Evolutionary conservation across 2,113 vertebrate species (phyloP).

Genomic region (Larimichthys crocea): DNA sequence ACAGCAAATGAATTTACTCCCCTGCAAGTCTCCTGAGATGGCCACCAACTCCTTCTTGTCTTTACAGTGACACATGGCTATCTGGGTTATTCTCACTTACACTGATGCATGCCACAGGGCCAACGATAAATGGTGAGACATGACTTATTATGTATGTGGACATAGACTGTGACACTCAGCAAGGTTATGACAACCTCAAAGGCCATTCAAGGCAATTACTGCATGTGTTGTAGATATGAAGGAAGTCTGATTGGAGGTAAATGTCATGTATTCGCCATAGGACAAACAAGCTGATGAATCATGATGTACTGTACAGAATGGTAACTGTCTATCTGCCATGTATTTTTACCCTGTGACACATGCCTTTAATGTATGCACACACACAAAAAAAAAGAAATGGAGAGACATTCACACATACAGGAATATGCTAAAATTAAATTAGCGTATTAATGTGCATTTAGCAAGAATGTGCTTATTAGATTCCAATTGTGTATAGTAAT

Average conservation of each 20-base stretch:
- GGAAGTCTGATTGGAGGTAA: slow-evolving; percentile 45
- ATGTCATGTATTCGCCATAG: slow-evolving; percentile 30
- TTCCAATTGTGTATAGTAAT: slow-evolving; percentile 38
- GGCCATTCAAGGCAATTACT: slow-evolving; percentile 34
- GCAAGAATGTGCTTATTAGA: slow-evolving; percentile 30
- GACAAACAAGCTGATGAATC: slow-evolving; percentile 30
- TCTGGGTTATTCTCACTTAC: slow-evolving; percentile 55
- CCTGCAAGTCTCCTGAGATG: slow-evolving; percentile 51
- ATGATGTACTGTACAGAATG: neutral
- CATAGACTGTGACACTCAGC: slow-evolving; percentile 6
- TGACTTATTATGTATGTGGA: slow-evolving; percentile 33
- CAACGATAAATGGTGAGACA: slow-evolving; percentile 48
- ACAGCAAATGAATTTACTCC: slow-evolving; percentile 66
- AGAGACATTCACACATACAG: slow-evolving; percentile 15
- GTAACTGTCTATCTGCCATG: neutral
- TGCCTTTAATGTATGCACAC: neutral
- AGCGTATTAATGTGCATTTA: slow-evolving; percentile 27
- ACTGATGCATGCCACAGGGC: slow-evolving; percentile 48
- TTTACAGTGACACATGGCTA: slow-evolving; percentile 48
- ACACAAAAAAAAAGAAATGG: neutral
- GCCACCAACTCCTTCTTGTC: slow-evolving; percentile 48
- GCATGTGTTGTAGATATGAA: slow-evolving; percentile 39
- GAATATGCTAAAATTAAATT: neutral
- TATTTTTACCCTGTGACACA: neutral
- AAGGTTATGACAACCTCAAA: slow-evolving; percentile 19